Evolutionary conservation across 2,888 invertebrate species (phyloP).

Genomic region (Lochmaea capreae): DNA sequence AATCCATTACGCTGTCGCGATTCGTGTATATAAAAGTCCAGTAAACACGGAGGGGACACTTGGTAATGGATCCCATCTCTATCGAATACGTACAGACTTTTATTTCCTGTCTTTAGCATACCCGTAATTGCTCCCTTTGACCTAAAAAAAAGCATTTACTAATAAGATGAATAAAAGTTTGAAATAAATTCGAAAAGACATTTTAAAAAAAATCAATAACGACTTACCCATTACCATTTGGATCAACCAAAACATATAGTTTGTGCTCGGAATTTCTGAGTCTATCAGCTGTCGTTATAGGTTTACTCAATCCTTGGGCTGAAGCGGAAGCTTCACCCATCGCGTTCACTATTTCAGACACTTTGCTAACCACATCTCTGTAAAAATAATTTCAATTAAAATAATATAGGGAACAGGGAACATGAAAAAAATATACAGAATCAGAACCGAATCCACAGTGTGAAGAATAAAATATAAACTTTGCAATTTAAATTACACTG

Average conservation of each 20-base stretch:
- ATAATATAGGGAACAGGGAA: no score
- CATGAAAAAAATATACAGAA: no score
- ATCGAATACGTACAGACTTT: slow-evolving; percentile 89
- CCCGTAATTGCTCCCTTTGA: slow-evolving; percentile 81
- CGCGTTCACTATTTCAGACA: slow-evolving; percentile 74
- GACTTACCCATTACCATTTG: slow-evolving; percentile 70
- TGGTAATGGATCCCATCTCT: slow-evolving; percentile 78
- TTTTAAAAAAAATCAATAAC: background rate
- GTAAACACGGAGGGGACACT: slow-evolving; percentile 85
- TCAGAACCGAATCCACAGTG: no score
- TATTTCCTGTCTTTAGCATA: slow-evolving; percentile 88
- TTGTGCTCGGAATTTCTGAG: slow-evolving; percentile 71
- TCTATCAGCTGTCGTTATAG: slow-evolving; percentile 79
- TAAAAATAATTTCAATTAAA: slow-evolving; percentile 53
- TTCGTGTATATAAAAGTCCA: slow-evolving; percentile 93
- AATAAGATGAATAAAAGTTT: no score
- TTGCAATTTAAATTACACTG: no score
- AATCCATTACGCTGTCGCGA: slow-evolving; percentile 86
- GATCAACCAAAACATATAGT: slow-evolving; percentile 69
- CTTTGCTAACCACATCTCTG: slow-evolving; percentile 72
- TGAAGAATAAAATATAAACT: no score
- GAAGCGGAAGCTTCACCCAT: slow-evolving; percentile 80
- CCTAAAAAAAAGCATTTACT: slow-evolving; percentile 65
- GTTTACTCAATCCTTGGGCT: slow-evolving; percentile 79
- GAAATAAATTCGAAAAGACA: no score